phyloP scores from a whole-genome alignment of 2,888 invertebrate species.

The Caenorhabditis wallacei region DNA sequence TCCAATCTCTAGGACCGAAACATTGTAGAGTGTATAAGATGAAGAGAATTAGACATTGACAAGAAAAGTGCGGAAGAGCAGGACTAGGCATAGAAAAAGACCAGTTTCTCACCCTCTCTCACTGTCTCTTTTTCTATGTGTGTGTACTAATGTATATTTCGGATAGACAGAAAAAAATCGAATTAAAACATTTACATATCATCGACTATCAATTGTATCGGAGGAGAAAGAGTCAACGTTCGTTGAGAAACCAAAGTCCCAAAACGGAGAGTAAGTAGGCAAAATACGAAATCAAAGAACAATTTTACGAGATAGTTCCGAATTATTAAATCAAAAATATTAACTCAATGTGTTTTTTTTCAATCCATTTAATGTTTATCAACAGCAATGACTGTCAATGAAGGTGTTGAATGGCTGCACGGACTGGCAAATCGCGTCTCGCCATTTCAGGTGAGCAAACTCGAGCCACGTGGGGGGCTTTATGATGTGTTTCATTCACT shows the following conservation, averaged over 20 bases:
- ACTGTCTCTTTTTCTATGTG: slow-evolving; percentile 1
- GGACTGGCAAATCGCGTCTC: slow-evolving; percentile 33
- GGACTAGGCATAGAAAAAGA: slow-evolving; percentile 26
- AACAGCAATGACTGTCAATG: slow-evolving; percentile 16
- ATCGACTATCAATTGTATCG: not conserved
- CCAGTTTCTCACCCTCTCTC: slow-evolving; percentile 49
- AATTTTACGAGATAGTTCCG: too few relatives aligned
- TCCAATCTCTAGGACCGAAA: slow-evolving; percentile 16
- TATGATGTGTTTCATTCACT: slow-evolving; percentile 25
- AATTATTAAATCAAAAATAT: too few relatives aligned
- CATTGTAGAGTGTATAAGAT: slow-evolving; percentile 7
- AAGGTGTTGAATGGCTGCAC: slow-evolving; percentile 37
- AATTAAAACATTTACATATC: slow-evolving; percentile 35
- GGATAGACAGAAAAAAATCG: slow-evolving; percentile 16
- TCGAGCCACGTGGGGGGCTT: slow-evolving; percentile 48
- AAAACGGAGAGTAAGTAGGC: too few relatives aligned
- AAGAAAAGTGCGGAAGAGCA: slow-evolving; percentile 22
- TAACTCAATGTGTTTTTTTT: not conserved
- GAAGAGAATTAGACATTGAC: slow-evolving; percentile 35
- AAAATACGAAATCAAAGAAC: too few relatives aligned
- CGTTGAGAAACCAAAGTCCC: not conserved
- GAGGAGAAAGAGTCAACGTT: not conserved
- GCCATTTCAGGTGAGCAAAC: slow-evolving; percentile 53
- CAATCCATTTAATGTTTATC: not conserved
- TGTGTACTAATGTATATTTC: slow-evolving; percentile 25